These are phyloP conservation scores for Glossosoma conforme DNA, from an alignment of 1,140 invertebrate genomes.

Conservation along the genomic window DNA sequence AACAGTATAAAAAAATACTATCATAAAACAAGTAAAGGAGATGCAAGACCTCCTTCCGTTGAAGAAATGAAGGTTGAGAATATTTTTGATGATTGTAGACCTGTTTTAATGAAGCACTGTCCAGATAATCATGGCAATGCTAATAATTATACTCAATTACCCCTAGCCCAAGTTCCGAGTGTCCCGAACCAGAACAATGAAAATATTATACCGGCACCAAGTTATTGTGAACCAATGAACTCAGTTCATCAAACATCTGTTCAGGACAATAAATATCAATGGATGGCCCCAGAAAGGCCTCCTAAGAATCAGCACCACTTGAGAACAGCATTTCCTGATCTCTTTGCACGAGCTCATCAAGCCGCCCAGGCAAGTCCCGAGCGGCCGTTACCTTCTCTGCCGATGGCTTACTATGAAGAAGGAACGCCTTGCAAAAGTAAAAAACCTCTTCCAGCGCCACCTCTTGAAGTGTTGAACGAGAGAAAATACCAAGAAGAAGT, in stretches of 20 bases:
- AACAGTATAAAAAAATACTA: too few relatives aligned
- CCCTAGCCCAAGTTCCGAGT: too few relatives aligned
- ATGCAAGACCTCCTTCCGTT: too few relatives aligned
- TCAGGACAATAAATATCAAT: constrained; percentile 59
- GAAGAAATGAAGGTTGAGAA: too few relatives aligned
- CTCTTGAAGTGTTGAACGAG: constrained; percentile 34
- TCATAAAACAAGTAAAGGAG: too few relatives aligned
- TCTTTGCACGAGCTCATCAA: constrained; percentile 44
- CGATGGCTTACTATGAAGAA: constrained; percentile 52
- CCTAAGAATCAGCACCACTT: constrained; percentile 67
- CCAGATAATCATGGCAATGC: too few relatives aligned
- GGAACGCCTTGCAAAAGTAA: constrained; percentile 57
- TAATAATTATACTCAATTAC: too few relatives aligned
- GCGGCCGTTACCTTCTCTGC: constrained; percentile 65
- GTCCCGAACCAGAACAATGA: constrained; percentile 32
- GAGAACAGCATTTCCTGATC: constrained; percentile 47
- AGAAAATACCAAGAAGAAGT: constrained; percentile 14
- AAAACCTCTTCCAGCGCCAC: constrained; percentile 69
- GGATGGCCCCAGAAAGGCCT: constrained; percentile 64
- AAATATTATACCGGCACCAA: constrained; percentile 8
- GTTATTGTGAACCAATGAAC: constrained; percentile 23
- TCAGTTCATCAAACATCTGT: constrained; percentile 48
- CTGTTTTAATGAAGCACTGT: too few relatives aligned
- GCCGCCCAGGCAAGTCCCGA: constrained; percentile 66
- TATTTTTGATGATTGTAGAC: too few relatives aligned